A percentile compares a stretch with the other conserved stretches of the same genome.
These are phyloP conservation scores for Melipona beecheii DNA, from an alignment of 2,888 invertebrate genomes.

Conservation along the genomic window DNA sequence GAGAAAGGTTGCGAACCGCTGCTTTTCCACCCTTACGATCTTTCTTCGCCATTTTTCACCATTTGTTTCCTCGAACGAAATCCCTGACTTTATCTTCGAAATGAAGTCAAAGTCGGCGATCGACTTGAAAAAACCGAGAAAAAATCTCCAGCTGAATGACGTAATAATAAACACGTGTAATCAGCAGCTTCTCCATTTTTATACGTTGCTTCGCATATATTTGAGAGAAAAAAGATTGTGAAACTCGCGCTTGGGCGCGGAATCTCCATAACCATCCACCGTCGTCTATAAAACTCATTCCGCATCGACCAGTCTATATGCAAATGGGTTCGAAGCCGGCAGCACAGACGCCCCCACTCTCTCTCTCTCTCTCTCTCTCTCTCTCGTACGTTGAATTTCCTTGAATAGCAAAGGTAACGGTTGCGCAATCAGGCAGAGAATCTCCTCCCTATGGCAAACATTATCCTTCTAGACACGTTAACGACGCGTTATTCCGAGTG, in stretches of 20 bases:
- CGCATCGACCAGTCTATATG: background rate
- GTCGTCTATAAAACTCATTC: background rate
- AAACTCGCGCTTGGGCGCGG: background rate
- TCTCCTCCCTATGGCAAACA: background rate
- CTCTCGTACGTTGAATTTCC: background rate
- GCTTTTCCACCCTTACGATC: no score
- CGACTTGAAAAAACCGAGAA: no score
- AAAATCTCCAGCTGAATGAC: no score
- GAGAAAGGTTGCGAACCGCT: no score
- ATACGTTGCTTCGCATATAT: background rate
- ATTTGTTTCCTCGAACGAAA: no score
- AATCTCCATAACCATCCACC: background rate
- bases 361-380: no score
- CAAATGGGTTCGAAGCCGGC: background rate
- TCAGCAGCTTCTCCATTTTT: background rate
- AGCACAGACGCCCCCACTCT: no score
- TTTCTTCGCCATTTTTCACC: no score
- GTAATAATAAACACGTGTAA: no score
- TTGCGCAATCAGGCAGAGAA: background rate
- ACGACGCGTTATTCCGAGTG: constrained; percentile 40
- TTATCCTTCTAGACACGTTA: constrained; percentile 29
- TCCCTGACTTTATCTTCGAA: no score
- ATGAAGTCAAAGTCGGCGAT: no score
- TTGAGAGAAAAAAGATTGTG: background rate
- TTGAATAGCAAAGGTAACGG: background rate